A percentile compares a stretch with the other conserved stretches of the same genome.
These are phyloP conservation scores for Bombus terrestris DNA, from an alignment of 1,140 invertebrate genomes.

Conservation along the genomic window DNA sequence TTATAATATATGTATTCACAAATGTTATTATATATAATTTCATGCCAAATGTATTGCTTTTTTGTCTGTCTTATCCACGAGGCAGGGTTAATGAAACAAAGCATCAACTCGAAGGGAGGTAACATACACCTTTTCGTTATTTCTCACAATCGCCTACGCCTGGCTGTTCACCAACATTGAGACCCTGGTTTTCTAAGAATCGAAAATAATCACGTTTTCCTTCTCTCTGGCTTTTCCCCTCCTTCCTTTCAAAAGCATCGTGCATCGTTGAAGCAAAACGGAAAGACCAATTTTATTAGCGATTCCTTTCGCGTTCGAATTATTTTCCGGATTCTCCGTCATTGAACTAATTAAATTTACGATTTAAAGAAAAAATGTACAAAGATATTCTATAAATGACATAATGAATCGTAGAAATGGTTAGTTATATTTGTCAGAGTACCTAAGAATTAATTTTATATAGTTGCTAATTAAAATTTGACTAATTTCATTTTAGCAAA, in stretches of 20 bases:
- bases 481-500: too few species aligned
- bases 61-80: neutral
- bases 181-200: constrained; percentile 59
- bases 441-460: too few species aligned
- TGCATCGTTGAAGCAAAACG: constrained; percentile 1
- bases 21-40: too few species aligned
- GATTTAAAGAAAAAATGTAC: neutral
- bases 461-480: too few species aligned
- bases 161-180: constrained; percentile 51
- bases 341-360: neutral
- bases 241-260: neutral
- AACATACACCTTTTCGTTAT: constrained; percentile 62
- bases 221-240: neutral
- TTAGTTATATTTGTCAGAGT: too few species aligned
- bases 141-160: constrained; percentile 60
- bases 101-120: constrained; percentile 38
- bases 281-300: constrained; percentile 44
- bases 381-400: neutral
- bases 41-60: too few species aligned
- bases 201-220: constrained; percentile 65
- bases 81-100: constrained; percentile 51
- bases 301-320: neutral
- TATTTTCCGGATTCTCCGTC: neutral
- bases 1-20: too few species aligned
- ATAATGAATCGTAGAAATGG: neutral